Percentiles rank a stretch among this genome's conserved stretches.
phyloP scores from a whole-genome alignment of 2,797 vertebrate species.

The Mycteria americana region DNA sequence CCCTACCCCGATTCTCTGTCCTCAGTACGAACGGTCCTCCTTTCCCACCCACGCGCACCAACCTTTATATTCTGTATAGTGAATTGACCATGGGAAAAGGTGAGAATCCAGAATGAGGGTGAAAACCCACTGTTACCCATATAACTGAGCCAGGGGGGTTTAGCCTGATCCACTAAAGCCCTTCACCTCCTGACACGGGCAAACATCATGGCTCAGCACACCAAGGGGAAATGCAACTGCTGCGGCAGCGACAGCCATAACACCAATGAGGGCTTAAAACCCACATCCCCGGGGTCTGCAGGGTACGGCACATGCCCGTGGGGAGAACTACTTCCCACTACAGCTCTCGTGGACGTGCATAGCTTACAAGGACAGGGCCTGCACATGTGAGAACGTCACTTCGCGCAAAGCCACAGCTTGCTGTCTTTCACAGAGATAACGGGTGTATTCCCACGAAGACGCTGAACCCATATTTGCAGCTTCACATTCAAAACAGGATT shows the following conservation, averaged over 20 bases:
- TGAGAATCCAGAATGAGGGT: neutral
- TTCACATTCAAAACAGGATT: neutral
- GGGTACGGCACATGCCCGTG: fast-evolving
- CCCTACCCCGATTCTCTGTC: neutral
- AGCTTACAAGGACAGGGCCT: neutral
- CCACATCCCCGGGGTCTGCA: neutral
- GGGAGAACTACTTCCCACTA: neutral
- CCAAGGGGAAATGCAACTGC: fast-evolving
- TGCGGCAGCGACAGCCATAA: fast-evolving
- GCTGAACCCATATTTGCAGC: neutral
- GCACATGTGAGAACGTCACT: fast-evolving
- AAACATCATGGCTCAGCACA: neutral
- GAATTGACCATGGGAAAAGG: neutral
- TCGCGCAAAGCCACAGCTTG: neutral
- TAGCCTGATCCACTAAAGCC: neutral
- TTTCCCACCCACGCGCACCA: neutral
- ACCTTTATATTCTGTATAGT: neutral
- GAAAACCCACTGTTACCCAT: neutral
- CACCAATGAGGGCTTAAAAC: neutral
- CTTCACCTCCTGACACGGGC: neutral
- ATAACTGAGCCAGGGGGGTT: neutral
- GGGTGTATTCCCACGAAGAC: neutral
- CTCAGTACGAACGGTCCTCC: neutral
- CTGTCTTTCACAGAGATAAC: neutral
- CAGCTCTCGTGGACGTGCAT: fast-evolving